Conservation (phyloP, 2,797 vertebrate species). For the Glyptemys insculpta region DNA sequence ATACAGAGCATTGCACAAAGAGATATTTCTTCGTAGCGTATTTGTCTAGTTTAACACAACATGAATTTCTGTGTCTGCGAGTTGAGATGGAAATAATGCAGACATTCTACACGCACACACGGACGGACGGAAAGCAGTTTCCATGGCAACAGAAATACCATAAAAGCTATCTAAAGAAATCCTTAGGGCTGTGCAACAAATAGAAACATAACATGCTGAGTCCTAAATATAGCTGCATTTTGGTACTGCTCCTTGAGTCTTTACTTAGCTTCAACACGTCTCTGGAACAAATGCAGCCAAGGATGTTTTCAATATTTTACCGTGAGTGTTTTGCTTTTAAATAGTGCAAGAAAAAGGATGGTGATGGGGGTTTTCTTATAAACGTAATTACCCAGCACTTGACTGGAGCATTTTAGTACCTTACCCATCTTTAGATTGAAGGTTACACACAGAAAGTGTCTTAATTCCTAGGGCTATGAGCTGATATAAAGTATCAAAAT, state of each 20-base stretch:
- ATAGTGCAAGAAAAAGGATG: neutral
- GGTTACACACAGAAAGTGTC: neutral
- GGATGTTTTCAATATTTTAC: conserved; percentile 62
- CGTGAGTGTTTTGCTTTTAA: conserved; percentile 41
- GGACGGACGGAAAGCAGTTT: conserved; percentile 24
- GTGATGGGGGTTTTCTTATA: neutral
- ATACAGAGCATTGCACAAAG: neutral
- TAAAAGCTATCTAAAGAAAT: conserved; percentile 68
- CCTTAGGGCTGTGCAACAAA: conserved; percentile 74
- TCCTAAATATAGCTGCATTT: conserved; percentile 74
- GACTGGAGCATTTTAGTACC: neutral
- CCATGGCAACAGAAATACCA: conserved; percentile 76
- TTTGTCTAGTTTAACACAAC: neutral
- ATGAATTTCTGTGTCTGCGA: neutral
- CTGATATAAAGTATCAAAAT: neutral
- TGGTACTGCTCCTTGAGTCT: conserved; percentile 33
- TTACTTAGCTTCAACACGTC: conserved; percentile 36
- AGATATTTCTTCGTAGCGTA: neutral
- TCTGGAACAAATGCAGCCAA: conserved; percentile 12
- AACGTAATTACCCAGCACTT: neutral
- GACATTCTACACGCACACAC: neutral
- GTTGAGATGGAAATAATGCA: neutral
- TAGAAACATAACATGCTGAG: conserved; percentile 73
- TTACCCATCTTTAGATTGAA: conserved; percentile 6
- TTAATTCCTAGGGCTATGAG: neutral